Conservation (phyloP, 2,113 vertebrate species). For the Microcebus jonahi region DNA sequence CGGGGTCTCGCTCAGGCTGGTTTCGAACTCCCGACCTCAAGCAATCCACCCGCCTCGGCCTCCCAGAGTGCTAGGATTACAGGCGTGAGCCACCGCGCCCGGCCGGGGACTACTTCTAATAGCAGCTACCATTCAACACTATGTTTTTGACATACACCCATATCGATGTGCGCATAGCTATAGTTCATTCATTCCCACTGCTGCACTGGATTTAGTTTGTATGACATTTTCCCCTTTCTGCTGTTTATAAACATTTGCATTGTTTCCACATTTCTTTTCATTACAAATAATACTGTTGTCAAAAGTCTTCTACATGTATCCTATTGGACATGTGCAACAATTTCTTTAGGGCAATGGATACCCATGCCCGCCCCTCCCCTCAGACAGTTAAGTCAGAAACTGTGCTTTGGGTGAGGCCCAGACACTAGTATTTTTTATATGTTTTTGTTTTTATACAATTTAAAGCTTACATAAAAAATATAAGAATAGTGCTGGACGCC, state of each 20-base stretch:
- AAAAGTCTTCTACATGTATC: background rate
- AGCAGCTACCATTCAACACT: background rate
- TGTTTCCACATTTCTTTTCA: background rate
- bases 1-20: too few relatives aligned
- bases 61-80: too few relatives aligned
- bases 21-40: too few relatives aligned
- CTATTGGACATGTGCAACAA: background rate
- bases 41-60: too few relatives aligned
- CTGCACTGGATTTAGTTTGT: background rate
- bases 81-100: too few relatives aligned
- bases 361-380: background rate
- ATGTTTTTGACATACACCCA: background rate
- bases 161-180: background rate
- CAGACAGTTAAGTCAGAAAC: background rate
- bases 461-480: background rate
- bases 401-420: background rate
- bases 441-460: background rate
- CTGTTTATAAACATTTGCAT: background rate
- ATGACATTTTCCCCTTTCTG: background rate
- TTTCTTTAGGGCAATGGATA: background rate
- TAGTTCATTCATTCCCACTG: background rate
- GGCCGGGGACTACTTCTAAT: too few relatives aligned
- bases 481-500: too few relatives aligned
- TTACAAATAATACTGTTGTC: background rate
- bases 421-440: background rate